phyloP scores from a whole-genome alignment of 2,113 vertebrate species.

The Sciurus niger region DNA sequence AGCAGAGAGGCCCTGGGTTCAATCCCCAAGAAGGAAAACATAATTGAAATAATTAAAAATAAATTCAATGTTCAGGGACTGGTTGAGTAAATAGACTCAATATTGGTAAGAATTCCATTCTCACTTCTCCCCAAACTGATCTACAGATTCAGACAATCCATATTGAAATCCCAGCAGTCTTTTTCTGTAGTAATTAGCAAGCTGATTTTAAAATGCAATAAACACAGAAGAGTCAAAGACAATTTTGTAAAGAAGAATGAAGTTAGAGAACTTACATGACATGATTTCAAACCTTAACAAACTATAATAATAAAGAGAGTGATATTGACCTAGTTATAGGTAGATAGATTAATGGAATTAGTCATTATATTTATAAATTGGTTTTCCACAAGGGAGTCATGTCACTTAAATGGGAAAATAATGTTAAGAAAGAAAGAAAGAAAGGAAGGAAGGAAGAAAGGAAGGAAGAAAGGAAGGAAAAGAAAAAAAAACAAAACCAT shows the following conservation, averaged over 20 bases:
- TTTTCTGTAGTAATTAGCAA: neutral
- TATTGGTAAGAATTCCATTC: neutral
- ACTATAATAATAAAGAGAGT: neutral
- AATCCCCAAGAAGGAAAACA: too few species aligned
- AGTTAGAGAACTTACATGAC: neutral
- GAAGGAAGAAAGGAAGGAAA: too few species aligned
- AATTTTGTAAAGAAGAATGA: conserved; percentile 14
- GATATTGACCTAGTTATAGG: neutral
- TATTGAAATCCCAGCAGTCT: conserved; percentile 1
- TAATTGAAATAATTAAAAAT: neutral
- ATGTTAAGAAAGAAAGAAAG: neutral
- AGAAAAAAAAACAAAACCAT: too few species aligned
- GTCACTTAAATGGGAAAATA: neutral
- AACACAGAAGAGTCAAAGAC: neutral
- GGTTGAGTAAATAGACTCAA: neutral
- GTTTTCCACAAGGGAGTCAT: neutral
- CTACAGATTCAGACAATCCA: neutral
- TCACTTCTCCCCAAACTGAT: neutral
- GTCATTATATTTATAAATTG: conserved; percentile 19
- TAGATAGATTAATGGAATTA: neutral
- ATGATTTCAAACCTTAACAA: neutral
- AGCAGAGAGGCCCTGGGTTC: neutral
- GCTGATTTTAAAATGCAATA: conserved; percentile 37
- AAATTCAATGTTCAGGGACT: neutral
- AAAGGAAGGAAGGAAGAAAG: too few species aligned